A percentile compares a stretch with the other conserved stretches of the same genome.
Evolutionary conservation across 2,888 invertebrate genomes (phyloP).

Genomic region (Acanthopleura granulata): DNA sequence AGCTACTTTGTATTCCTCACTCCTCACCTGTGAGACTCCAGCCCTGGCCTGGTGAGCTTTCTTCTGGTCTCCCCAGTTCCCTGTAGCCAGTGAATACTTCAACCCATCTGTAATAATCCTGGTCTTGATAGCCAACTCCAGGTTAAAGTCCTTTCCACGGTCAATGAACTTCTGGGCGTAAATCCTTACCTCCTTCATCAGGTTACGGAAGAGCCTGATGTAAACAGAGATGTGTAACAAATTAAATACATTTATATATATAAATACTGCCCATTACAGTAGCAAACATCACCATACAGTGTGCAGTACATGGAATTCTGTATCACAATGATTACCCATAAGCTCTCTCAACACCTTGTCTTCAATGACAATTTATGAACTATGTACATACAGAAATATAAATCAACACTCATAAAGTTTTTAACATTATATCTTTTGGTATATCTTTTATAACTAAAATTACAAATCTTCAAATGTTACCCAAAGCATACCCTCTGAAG

Average conservation of each 20-base stretch:
- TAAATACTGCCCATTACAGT: no score
- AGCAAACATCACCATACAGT: no score
- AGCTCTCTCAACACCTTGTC: no score
- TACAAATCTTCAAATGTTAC: not conserved
- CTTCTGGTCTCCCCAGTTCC: slow-evolving; percentile 99
- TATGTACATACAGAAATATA: no score
- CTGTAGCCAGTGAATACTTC: slow-evolving; percentile 97
- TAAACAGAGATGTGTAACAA: no score
- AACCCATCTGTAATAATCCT: slow-evolving; percentile 98
- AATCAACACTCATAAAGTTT: no score
- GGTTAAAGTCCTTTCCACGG: slow-evolving; percentile 97
- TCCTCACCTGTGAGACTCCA: slow-evolving; percentile 86
- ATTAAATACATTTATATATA: no score
- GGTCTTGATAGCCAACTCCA: slow-evolving; percentile 96
- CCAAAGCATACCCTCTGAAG: slow-evolving; percentile 83
- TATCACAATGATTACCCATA: no score
- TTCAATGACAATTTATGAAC: no score
- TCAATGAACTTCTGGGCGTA: slow-evolving; percentile 99
- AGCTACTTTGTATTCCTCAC: no score
- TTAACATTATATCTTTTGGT: no score
- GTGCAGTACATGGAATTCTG: no score
- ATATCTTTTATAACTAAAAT: slow-evolving; percentile 4
- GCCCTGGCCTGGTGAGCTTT: slow-evolving; percentile 99
- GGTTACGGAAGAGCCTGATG: slow-evolving; percentile 87
- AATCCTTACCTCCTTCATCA: slow-evolving; percentile 97